These are phyloP conservation scores for Timandra comae DNA, from an alignment of 2,888 invertebrate genomes.

Conservation along the genomic window DNA sequence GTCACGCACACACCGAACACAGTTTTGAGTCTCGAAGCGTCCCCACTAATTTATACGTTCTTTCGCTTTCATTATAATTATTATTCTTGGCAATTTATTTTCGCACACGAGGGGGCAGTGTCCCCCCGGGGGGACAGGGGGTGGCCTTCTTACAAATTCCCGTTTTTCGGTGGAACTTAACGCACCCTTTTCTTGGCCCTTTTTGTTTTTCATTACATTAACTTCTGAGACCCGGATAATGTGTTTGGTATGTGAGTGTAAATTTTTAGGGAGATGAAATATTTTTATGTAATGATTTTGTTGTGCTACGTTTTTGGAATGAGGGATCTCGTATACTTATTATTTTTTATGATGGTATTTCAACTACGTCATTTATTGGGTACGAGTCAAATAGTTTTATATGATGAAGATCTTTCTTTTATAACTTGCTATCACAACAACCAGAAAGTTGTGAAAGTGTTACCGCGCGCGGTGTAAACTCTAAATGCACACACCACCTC, in stretches of 20 bases:
- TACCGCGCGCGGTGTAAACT: slow-evolving; percentile 17
- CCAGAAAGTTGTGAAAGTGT: no score
- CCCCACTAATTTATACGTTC: slow-evolving; percentile 77
- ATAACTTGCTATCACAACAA: no score
- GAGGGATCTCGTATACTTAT: no score
- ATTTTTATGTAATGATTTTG: neutral
- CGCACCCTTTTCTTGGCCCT: slow-evolving; percentile 77
- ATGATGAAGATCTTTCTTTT: no score
- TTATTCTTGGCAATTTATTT: slow-evolving; percentile 78
- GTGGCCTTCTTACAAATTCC: slow-evolving; percentile 74
- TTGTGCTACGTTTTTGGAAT: no score
- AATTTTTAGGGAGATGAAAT: slow-evolving; percentile 48
- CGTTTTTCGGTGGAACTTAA: slow-evolving; percentile 76
- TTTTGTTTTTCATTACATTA: slow-evolving; percentile 78
- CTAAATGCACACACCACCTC: slow-evolving; percentile 38
- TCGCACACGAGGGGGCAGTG: slow-evolving; percentile 74
- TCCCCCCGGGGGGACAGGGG: slow-evolving; percentile 41
- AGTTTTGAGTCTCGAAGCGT: slow-evolving; percentile 61
- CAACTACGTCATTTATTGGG: no score
- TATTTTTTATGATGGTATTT: no score
- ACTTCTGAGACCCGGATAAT: slow-evolving; percentile 73
- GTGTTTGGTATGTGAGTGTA: slow-evolving; percentile 64
- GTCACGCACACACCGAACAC: slow-evolving; percentile 31
- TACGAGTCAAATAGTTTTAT: no score
- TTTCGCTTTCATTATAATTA: slow-evolving; percentile 78